Evolutionary conservation across 2,113 vertebrate species (phyloP).

Genomic region (Indicator indicator): DNA sequence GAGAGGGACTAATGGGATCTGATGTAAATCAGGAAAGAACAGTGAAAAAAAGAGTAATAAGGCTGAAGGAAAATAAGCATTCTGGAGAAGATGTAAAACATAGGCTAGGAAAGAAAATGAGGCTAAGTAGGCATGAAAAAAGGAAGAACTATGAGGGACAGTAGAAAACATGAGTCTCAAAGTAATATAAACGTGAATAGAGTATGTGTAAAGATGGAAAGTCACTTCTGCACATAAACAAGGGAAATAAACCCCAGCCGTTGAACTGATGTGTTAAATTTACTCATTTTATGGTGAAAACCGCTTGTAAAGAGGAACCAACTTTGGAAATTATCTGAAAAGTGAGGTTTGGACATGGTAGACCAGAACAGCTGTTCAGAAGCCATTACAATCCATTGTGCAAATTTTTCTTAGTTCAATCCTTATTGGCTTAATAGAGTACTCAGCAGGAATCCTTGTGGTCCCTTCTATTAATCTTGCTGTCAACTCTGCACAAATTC

Average conservation of each 20-base stretch:
- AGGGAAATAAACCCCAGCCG: background rate
- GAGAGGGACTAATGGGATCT: background rate
- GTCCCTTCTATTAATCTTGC: constrained; percentile 50
- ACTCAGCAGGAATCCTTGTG: constrained; percentile 16
- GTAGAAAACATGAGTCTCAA: background rate
- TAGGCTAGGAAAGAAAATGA: background rate
- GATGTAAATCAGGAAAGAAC: constrained; percentile 21
- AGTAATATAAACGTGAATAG: background rate
- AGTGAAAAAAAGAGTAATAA: background rate
- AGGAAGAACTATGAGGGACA: background rate
- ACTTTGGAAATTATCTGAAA: background rate
- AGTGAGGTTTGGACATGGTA: background rate
- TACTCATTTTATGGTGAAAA: background rate
- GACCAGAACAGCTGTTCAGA: constrained; percentile 43
- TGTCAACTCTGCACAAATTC: constrained; percentile 50
- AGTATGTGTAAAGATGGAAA: background rate
- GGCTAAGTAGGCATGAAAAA: background rate
- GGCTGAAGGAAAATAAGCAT: background rate
- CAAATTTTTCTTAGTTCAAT: constrained; percentile 43
- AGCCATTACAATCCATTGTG: constrained; percentile 30
- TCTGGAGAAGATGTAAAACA: background rate
- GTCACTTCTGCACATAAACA: background rate
- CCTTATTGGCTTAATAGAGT: constrained; percentile 58
- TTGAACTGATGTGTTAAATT: background rate
- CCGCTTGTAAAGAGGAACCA: background rate